Conservation (phyloP, 1,140 invertebrate species). For the Physella acuta region DNA sequence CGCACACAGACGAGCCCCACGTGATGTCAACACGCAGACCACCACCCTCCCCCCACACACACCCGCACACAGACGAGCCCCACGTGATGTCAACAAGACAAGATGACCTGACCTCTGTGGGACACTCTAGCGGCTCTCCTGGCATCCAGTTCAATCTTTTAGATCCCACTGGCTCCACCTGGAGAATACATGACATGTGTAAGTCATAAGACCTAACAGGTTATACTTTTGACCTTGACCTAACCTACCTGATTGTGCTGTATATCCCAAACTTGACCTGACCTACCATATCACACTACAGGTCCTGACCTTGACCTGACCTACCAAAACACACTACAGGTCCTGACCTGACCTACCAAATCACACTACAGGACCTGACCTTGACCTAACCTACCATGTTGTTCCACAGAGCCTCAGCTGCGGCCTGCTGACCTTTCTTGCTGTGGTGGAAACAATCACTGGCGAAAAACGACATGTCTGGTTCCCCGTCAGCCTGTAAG, state of each 20-base stretch:
- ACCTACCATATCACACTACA: background rate
- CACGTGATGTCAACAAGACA: background rate
- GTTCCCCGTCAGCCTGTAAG: conserved; percentile 11
- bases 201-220: background rate
- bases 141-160: conserved; percentile 39
- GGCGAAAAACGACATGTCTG: conserved; percentile 68
- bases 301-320: background rate
- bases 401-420: conserved; percentile 52
- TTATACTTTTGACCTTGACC: background rate
- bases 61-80: background rate
- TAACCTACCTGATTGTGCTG: background rate
- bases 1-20: background rate
- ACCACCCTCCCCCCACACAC: background rate
- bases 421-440: conserved; percentile 67
- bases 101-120: conserved; percentile 29
- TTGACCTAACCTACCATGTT: conserved; percentile 51
- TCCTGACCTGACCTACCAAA: background rate
- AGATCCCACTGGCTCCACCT: conserved; percentile 38
- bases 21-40: conserved; percentile 7
- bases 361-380: background rate
- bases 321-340: background rate
- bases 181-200: conserved; percentile 4
- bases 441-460: conserved; percentile 74
- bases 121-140: conserved; percentile 37
- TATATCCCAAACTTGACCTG: background rate